phyloP scores from a whole-genome alignment of 2,797 vertebrate genomes.

The Anguilla megastoma region DNA sequence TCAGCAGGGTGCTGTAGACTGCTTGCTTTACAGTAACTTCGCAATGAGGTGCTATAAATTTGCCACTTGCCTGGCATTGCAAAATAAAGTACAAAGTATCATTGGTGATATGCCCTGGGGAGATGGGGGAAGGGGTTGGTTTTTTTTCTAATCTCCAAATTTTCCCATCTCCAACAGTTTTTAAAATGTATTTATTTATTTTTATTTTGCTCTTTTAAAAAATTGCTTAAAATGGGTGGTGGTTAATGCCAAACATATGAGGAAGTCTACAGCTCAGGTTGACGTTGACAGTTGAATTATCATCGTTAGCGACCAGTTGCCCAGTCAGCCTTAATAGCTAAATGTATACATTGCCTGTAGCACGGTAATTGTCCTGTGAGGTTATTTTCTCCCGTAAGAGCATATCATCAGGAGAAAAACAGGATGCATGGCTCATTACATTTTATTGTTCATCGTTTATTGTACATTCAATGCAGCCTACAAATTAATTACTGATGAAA shows the following conservation, averaged over 20 bases:
- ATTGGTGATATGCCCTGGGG: neutral
- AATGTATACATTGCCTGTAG: neutral
- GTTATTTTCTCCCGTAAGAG: neutral
- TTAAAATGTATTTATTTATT: neutral
- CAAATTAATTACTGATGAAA: conserved; percentile 5
- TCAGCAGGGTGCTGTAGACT: neutral
- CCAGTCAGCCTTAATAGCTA: neutral
- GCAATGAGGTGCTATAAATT: neutral
- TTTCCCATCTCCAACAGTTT: neutral
- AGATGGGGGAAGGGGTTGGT: too few species aligned
- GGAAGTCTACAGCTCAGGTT: neutral
- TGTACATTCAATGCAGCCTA: neutral
- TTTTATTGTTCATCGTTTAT: neutral
- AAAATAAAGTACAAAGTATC: neutral
- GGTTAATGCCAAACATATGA: neutral
- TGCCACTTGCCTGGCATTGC: neutral
- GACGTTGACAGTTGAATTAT: neutral
- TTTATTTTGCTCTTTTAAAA: neutral
- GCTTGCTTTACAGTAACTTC: neutral
- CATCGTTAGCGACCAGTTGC: neutral
- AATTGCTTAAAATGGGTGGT: neutral
- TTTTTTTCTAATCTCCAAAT: too few species aligned
- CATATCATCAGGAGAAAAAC: neutral
- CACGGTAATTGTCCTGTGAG: neutral
- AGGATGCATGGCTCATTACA: neutral